Percentiles rank a stretch among this genome's conserved stretches.
phyloP scores from a whole-genome alignment of 2,113 vertebrate species.

The Sarotherodon lohbergeri region DNA sequence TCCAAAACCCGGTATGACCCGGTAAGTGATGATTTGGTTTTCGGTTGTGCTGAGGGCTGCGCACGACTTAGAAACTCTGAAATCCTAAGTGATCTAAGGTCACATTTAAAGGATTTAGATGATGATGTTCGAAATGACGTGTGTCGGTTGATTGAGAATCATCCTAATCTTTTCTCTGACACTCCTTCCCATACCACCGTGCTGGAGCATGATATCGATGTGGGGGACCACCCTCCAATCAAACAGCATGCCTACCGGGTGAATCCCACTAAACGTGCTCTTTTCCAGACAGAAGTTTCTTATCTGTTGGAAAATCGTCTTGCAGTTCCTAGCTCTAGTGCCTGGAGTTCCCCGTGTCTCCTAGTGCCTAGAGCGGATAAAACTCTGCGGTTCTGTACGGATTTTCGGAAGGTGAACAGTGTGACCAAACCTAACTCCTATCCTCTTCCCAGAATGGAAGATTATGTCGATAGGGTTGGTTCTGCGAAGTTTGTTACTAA shows the following conservation, averaged over 20 bases:
- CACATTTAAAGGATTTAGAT: background rate
- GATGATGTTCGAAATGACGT: background rate
- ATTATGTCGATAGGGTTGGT: background rate
- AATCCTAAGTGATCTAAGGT: background rate
- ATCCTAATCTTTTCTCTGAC: background rate
- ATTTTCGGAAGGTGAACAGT: background rate
- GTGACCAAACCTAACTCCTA: fast-evolving
- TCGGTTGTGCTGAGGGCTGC: fast-evolving
- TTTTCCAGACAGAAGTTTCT: fast-evolving
- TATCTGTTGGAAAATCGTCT: background rate
- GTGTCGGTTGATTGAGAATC: background rate
- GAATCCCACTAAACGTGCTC: fast-evolving
- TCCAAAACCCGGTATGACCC: background rate
- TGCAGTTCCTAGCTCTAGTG: background rate
- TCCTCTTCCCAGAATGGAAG: background rate
- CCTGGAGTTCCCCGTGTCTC: fast-evolving
- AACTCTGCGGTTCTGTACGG: no score
- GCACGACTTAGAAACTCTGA: background rate
- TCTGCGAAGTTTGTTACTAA: background rate
- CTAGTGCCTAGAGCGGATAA: background rate
- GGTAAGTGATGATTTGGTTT: background rate
- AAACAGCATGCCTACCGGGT: background rate
- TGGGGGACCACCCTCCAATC: background rate
- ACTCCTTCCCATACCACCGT: fast-evolving
- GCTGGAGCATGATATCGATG: background rate